These are phyloP conservation scores for Corythornis cristatus DNA, from an alignment of 2,113 vertebrate genomes.

Conservation along the genomic window DNA sequence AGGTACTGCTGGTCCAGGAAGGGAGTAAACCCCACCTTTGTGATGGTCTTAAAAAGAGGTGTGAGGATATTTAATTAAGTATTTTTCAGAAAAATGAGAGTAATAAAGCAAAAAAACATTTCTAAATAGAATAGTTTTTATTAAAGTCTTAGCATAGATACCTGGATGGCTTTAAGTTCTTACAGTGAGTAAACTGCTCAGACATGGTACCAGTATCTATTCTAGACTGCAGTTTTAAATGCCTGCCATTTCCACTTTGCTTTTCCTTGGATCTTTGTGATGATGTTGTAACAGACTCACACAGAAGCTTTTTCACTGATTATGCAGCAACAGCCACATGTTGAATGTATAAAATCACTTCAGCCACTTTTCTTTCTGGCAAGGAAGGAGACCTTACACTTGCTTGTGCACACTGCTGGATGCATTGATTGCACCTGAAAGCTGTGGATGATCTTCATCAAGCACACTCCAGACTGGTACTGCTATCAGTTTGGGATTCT, in stretches of 20 bases:
- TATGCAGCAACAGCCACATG: background rate
- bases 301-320: background rate
- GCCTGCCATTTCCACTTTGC: background rate
- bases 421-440: background rate
- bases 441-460: slow-evolving; percentile 25
- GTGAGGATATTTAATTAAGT: background rate
- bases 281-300: background rate
- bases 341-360: slow-evolving; percentile 33
- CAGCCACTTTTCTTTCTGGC: background rate
- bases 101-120: background rate
- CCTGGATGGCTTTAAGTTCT: background rate
- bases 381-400: background rate
- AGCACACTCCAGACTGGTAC: background rate
- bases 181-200: background rate
- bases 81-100: background rate
- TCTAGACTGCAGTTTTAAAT: background rate
- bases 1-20: background rate
- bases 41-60: background rate
- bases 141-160: background rate
- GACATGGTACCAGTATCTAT: background rate
- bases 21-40: background rate
- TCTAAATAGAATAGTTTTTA: background rate
- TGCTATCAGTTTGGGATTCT: slow-evolving; percentile 8
- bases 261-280: background rate
- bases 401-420: slow-evolving; percentile 22